These are phyloP conservation scores for Rhyacophila evoluta DNA, from an alignment of 2,888 invertebrate genomes.

Conservation along the genomic window DNA sequence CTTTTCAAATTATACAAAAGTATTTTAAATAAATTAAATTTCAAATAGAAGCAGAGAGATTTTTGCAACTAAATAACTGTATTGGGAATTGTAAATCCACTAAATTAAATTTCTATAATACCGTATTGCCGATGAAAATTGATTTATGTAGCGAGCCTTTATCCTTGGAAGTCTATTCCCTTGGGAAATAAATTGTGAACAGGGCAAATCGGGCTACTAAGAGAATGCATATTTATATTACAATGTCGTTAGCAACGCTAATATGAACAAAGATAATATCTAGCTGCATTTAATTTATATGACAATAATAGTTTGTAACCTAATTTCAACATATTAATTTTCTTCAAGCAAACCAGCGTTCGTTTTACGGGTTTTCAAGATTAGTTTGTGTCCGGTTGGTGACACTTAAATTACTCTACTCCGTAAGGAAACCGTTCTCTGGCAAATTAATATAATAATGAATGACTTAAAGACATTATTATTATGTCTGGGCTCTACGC, in stretches of 20 bases:
- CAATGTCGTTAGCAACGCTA: background rate
- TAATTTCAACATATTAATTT: background rate
- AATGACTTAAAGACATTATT: background rate
- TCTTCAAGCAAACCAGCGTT: background rate
- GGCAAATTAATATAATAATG: background rate
- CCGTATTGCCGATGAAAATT: background rate
- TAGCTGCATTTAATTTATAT: too few species aligned
- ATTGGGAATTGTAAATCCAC: slow-evolving; percentile 11
- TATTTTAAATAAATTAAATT: too few species aligned
- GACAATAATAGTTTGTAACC: background rate
- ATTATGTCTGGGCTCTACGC: too few species aligned
- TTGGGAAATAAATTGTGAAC: background rate
- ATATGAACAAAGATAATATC: too few species aligned
- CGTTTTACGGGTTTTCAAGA: background rate
- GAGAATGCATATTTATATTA: background rate
- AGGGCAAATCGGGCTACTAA: background rate
- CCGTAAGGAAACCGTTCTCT: background rate
- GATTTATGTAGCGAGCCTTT: slow-evolving; percentile 18
- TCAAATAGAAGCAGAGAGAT: too few species aligned
- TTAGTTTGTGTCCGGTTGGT: background rate
- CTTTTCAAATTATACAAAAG: too few species aligned
- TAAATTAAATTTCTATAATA: slow-evolving; percentile 18
- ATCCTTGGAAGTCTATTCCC: background rate
- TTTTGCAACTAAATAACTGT: too few species aligned
- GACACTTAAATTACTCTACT: background rate